phyloP scores from a whole-genome alignment of 2,888 invertebrate genomes.

The Mesorhabditis belari region DNA sequence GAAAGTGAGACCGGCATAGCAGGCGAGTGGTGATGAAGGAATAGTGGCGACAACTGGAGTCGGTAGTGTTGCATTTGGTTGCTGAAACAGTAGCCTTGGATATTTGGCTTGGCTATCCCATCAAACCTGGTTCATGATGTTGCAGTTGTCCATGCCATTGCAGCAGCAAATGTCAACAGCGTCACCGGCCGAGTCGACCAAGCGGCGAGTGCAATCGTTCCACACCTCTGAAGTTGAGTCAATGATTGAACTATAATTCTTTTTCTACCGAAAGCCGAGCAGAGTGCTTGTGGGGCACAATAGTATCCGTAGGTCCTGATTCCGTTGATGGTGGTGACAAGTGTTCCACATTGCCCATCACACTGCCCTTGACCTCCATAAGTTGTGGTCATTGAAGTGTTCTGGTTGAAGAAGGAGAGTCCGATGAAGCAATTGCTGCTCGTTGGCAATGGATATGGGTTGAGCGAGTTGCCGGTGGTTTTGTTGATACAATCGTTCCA shows the following conservation, averaged over 20 bases:
- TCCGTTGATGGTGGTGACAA: constrained; percentile 15
- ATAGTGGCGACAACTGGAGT: background rate
- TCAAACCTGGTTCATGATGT: constrained; percentile 12
- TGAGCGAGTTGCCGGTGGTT: background rate
- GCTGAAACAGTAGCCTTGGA: constrained; percentile 10
- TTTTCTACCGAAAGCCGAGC: background rate
- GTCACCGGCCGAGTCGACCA: background rate
- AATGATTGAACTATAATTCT: no score
- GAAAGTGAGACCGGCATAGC: constrained; percentile 20
- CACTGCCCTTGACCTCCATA: constrained; percentile 25
- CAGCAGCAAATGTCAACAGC: constrained; percentile 18
- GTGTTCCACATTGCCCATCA: constrained; percentile 24
- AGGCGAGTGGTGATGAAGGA: constrained; percentile 18
- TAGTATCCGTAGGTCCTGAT: constrained; percentile 15
- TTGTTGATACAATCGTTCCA: constrained; percentile 8
- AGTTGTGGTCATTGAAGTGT: constrained; percentile 8
- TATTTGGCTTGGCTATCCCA: constrained; percentile 18
- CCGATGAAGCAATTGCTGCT: constrained; percentile 22
- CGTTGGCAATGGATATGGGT: background rate
- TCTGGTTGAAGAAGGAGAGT: constrained; percentile 20
- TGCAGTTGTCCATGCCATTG: constrained; percentile 27
- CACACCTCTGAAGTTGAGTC: background rate
- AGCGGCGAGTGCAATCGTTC: background rate
- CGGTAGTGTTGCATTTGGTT: background rate
- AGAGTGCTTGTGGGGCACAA: constrained; percentile 24